Evolutionary conservation across 2,113 vertebrate species (phyloP), one percentile per base, ranked within the genome.

Genomic region (Phylloscopus trochilus): DNA sequence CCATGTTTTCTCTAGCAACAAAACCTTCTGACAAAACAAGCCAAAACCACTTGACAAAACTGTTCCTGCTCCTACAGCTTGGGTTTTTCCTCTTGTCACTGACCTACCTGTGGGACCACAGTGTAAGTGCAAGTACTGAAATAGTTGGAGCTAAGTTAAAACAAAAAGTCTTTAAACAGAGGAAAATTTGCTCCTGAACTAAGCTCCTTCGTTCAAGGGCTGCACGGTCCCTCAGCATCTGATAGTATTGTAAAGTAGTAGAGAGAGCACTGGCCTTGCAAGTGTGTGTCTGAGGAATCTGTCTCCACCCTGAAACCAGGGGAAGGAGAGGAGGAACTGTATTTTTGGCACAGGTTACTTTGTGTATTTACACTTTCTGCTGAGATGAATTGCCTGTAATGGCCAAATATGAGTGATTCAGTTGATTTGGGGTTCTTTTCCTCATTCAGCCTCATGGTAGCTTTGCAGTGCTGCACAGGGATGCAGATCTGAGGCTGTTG

Each of bases 261-360:
- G 76, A 78, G 73, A 20, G 31, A 59, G 64, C 75, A 16, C 68
- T 56, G 80, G 59, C 67, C 59, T 46, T 52, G 70, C 53, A 49
- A 35, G 37, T 10, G 31, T 33, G 43, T 35, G 47, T 55, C 47
- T 86, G 75, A 86, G 86, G 76, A 87, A 89, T 74, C 68, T 33
- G 56, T 41, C 88, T 78, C 92, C 92, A 83, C 88, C 82, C 92
- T 93, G 85, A 93, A 83, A 90, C 87, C 11, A 2, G 44, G 68
- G 46, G 37, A 51, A 46, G 78, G 72, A 52, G 74, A 68, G 68
- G 52, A 89, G 67, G 33, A 66, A 17, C 16, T 67, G 53, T 70
- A 4, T 43, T 88, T 88, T 78, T 92, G 76, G 86, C 86, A 56
- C 70, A 80, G 64, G 56, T 55, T 89, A 52, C 80, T 37, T 46